phyloP scores from a whole-genome alignment of 2,888 invertebrate genomes.

The Julus scandinavius region DNA sequence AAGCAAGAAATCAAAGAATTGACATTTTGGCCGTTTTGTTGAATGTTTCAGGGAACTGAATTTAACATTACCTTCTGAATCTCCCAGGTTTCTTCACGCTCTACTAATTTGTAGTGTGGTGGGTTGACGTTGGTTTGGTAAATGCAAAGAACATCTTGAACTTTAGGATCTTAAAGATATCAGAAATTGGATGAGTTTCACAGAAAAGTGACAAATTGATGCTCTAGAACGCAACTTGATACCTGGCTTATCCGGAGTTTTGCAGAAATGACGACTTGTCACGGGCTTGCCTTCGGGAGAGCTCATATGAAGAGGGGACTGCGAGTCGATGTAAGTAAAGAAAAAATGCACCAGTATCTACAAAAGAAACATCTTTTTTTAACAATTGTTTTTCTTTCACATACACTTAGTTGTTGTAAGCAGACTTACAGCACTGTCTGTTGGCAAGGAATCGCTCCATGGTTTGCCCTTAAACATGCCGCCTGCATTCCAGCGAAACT shows the following conservation, averaged over 20 bases:
- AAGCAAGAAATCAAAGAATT: slow-evolving; percentile 61
- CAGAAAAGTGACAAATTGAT: neutral
- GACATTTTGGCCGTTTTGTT: neutral
- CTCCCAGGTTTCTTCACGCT: slow-evolving; percentile 75
- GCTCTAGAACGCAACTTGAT: neutral
- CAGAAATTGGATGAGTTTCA: slow-evolving; percentile 43
- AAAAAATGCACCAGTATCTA: slow-evolving; percentile 86
- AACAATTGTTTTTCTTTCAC: slow-evolving; percentile 54
- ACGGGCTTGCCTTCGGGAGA: slow-evolving; percentile 67
- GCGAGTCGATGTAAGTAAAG: slow-evolving; percentile 86
- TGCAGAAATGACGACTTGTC: slow-evolving; percentile 65
- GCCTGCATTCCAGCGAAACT: slow-evolving; percentile 89
- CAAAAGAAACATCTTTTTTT: slow-evolving; percentile 53
- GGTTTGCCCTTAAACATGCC: slow-evolving; percentile 77
- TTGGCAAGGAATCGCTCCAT: slow-evolving; percentile 85
- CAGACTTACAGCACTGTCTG: slow-evolving; percentile 80
- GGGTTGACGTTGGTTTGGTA: slow-evolving; percentile 74
- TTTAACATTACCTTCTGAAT: slow-evolving; percentile 72
- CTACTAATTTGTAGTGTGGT: slow-evolving; percentile 77
- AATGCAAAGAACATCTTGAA: slow-evolving; percentile 71
- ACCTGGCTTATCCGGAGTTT: slow-evolving; percentile 58
- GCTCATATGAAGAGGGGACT: slow-evolving; percentile 71
- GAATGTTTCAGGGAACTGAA: neutral
- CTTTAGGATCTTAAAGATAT: slow-evolving; percentile 57
- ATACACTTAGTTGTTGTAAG: neutral